These are phyloP conservation scores for Microctenopoma lineatum DNA, from an alignment of 2,797 vertebrate species.

Conservation along the genomic window DNA sequence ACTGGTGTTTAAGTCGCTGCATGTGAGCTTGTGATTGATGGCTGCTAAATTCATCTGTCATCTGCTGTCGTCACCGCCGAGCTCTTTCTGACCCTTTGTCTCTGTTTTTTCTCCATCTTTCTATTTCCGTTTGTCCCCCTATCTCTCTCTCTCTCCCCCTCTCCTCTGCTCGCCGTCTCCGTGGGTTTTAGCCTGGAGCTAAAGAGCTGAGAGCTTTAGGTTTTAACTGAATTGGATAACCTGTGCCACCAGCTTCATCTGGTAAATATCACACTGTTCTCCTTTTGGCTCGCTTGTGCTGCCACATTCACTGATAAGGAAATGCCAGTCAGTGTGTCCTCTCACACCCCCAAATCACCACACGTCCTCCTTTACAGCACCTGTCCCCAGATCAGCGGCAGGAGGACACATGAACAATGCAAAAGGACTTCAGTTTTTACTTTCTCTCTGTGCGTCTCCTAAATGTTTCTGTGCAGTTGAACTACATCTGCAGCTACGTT, in stretches of 20 bases:
- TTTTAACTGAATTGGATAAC: slow-evolving; percentile 76
- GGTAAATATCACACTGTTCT: slow-evolving; percentile 64
- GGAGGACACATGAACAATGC: not conserved
- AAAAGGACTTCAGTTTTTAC: not conserved
- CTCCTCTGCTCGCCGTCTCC: not conserved
- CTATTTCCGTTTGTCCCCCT: slow-evolving; percentile 12
- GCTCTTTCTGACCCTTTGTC: slow-evolving; percentile 15
- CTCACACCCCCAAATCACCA: not conserved
- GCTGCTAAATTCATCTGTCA: slow-evolving; percentile 3
- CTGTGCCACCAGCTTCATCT: slow-evolving; percentile 52
- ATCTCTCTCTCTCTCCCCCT: too few relatives aligned
- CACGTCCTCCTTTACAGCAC: not conserved
- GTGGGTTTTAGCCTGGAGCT: slow-evolving; percentile 24
- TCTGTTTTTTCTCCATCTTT: slow-evolving; percentile 4
- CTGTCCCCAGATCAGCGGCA: slow-evolving; percentile 1
- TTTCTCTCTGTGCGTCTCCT: too few relatives aligned
- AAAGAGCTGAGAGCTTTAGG: slow-evolving; percentile 54
- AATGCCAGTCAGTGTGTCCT: slow-evolving; percentile 35
- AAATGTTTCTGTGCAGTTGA: too few relatives aligned
- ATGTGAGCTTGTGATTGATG: slow-evolving; percentile 3
- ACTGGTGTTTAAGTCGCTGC: not conserved
- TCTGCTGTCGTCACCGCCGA: not conserved
- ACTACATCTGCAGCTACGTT: too few relatives aligned
- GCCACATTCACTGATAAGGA: slow-evolving; percentile 55
- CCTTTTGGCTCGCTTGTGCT: slow-evolving; percentile 47